Evolutionary conservation across 2,888 invertebrate genomes (phyloP).

Genomic region (Caenorhabditis macrosperma): DNA sequence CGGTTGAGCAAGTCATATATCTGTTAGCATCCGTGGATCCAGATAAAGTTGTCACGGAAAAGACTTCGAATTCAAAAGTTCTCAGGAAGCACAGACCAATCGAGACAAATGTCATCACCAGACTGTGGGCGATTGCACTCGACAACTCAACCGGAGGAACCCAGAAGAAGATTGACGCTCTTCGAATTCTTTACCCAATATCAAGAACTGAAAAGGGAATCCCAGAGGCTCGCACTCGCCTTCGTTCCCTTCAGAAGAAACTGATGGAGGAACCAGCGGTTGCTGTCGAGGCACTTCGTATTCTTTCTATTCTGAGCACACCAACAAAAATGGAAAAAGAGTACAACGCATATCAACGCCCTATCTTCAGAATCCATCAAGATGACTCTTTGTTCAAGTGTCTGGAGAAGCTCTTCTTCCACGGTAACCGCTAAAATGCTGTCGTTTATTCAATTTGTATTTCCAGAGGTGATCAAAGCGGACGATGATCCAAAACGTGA

Average conservation of each 20-base stretch:
- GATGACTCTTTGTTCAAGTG: constrained; percentile 58
- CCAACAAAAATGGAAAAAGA: constrained; percentile 15
- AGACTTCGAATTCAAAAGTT: too few relatives aligned
- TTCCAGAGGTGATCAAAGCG: constrained; percentile 43
- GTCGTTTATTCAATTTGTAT: neutral
- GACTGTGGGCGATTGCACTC: constrained; percentile 27
- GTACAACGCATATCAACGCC: neutral
- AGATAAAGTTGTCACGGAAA: too few relatives aligned
- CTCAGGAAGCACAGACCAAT: constrained; percentile 36
- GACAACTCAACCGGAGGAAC: constrained; percentile 7
- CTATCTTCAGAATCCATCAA: constrained; percentile 54
- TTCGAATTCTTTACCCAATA: constrained; percentile 43
- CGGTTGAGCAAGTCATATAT: constrained; percentile 65
- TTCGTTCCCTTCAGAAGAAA: constrained; percentile 58
- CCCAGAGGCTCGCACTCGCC: constrained; percentile 22
- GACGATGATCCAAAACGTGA: constrained; percentile 32
- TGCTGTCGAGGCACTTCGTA: constrained; percentile 51
- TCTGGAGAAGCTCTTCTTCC: constrained; percentile 57
- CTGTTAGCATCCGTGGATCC: constrained; percentile 27
- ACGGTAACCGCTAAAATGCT: constrained; percentile 42
- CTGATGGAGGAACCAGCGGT: constrained; percentile 22
- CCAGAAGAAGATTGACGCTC: constrained; percentile 23
- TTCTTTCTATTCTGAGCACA: constrained; percentile 42
- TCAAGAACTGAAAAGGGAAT: constrained; percentile 39
- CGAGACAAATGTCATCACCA: constrained; percentile 12